Base-by-base conservation (phyloP, 2,113 vertebrate species). In the Chloroceryle aenea region DNA sequence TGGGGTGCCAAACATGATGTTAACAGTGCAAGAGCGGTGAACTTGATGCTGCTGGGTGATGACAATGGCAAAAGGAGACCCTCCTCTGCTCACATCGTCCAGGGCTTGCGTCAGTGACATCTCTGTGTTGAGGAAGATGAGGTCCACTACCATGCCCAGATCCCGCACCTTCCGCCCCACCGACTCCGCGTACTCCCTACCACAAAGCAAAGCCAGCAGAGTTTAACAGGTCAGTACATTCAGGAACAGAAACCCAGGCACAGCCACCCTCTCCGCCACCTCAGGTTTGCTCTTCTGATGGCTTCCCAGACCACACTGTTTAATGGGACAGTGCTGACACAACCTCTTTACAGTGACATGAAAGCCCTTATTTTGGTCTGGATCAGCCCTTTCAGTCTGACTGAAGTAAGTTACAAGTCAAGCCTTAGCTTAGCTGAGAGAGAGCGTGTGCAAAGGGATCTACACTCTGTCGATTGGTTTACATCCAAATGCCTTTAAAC, bases 101-200 rank as follows among this genome's bases (percentile, higher is more conserved):
- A 99, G 98, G 12, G 99, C 99, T 97, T 99, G 99, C 1, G 99
- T 99, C 47, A 99, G 97, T 1, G 99, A 99, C 85, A 99, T 99
- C 89, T 99, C 99, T 6, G 99, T 99, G 98, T 99, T 99, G 88
- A 99, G 99, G 97, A 99, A 99, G 97, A 99, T 99, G 95, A 99
- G 98, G 97, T 99, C 99, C 96, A 99, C 99, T 43, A 99, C 99
- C 99, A 99, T 99, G 86, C 99, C 99, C 74, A 99, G 96, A 89
- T 99, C 99, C 74, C 99, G 98, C 42, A 99, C 98, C 93, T 99
- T 99, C 53, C 99, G 97, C n/a, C 99, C 99, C 75, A 99, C 99
- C 4, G 99, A 99, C 96, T 99, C 99, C 0, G 99, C 99, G 55
- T 99, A 99, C 95, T 99, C 99, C 98, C 99, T 99, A 90, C 26